A percentile compares a stretch with the other conserved stretches of the same genome.
Evolutionary conservation across 2,113 vertebrate genomes (phyloP).

Genomic region (Setophaga kirtlandii): DNA sequence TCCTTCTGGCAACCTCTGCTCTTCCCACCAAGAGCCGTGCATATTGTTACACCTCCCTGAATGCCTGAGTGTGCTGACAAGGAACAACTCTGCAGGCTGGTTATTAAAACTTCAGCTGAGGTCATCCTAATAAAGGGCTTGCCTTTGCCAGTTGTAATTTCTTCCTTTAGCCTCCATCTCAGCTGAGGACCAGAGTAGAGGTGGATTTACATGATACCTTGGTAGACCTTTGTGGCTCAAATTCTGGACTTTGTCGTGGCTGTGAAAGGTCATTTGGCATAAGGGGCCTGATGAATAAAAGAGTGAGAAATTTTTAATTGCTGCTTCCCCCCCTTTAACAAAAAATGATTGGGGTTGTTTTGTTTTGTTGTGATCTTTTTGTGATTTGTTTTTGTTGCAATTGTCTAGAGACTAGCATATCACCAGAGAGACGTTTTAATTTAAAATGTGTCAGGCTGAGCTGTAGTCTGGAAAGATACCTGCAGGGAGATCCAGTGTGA

Average conservation of each 20-base stretch:
- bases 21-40: background rate
- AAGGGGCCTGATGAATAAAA: background rate
- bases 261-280: background rate
- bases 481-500: background rate
- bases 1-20: slow-evolving; percentile 35
- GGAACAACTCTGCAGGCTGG: background rate
- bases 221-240: background rate
- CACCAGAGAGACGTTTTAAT: background rate
- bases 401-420: background rate
- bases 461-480: background rate
- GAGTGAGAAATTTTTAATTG: background rate
- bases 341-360: background rate
- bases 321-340: background rate
- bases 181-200: background rate
- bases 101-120: background rate
- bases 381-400: background rate
- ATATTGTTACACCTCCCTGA: slow-evolving; percentile 13
- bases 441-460: background rate
- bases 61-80: background rate
- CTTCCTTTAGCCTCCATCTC: background rate
- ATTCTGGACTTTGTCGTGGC: background rate
- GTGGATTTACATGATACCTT: background rate
- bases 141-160: background rate
- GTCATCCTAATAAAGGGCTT: background rate
- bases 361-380: background rate